Evolutionary conservation across 2,113 vertebrate species (phyloP).

Genomic region (Phodopus roborovskii): DNA sequence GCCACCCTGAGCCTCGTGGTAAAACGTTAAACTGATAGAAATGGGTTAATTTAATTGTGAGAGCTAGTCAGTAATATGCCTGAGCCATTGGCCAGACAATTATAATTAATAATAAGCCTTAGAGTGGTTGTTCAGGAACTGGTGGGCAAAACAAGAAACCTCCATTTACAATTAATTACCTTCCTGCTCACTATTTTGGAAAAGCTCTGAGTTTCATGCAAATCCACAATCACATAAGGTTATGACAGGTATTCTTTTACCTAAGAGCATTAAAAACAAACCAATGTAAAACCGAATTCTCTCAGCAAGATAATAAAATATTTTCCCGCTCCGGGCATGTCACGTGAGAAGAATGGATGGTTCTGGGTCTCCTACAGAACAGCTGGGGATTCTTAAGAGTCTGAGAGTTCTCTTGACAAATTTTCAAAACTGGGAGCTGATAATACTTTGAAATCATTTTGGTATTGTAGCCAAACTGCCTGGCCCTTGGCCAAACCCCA

Average conservation of each 20-base stretch:
- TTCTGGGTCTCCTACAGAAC: not conserved
- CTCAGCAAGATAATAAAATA: not conserved
- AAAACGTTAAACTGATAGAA: too few species aligned
- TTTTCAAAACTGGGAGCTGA: not conserved
- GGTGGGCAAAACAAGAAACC: too few species aligned
- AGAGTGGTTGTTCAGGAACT: too few species aligned
- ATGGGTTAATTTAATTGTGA: too few species aligned
- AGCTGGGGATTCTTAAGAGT: not conserved
- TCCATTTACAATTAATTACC: too few species aligned
- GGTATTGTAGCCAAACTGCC: not conserved
- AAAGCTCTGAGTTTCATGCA: not conserved
- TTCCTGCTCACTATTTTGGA: not conserved
- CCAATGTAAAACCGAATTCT: not conserved
- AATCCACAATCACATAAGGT: rapidly evolving
- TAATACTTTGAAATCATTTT: not conserved
- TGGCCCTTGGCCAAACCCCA: too few species aligned
- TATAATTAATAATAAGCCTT: too few species aligned
- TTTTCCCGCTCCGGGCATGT: not conserved
- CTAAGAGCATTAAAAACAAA: not conserved
- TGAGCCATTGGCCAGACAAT: too few species aligned
- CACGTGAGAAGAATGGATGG: not conserved
- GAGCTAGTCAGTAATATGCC: too few species aligned
- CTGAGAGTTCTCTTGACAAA: not conserved
- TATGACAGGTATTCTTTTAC: not conserved
- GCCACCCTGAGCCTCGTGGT: too few species aligned